These are phyloP conservation scores for Probaryconus sp. DNA, from an alignment of 1,140 invertebrate genomes.

Conservation along the genomic window DNA sequence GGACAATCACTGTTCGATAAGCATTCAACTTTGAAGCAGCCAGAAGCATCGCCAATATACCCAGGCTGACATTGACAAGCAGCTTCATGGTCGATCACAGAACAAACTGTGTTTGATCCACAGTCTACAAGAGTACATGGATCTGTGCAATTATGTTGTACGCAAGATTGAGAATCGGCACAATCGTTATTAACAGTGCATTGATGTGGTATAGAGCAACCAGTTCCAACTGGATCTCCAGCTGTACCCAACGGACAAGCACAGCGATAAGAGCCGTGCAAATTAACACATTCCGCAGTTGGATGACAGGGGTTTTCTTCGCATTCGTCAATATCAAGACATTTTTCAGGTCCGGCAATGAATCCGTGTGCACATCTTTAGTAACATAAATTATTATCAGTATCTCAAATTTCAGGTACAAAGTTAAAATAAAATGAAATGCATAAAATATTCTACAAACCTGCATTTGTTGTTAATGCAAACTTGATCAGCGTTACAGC, in stretches of 20 bases:
- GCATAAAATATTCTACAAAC: slow-evolving; percentile 65
- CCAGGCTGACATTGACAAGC: slow-evolving; percentile 87
- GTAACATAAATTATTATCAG: not conserved
- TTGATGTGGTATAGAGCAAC: slow-evolving; percentile 85
- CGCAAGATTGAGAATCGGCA: slow-evolving; percentile 84
- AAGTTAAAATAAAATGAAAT: slow-evolving; percentile 11
- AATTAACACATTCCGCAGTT: slow-evolving; percentile 87
- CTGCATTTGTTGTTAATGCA: slow-evolving; percentile 88
- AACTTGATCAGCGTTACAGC: slow-evolving; percentile 88
- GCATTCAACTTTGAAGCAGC: slow-evolving; percentile 92
- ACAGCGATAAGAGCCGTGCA: slow-evolving; percentile 88
- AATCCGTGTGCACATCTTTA: slow-evolving; percentile 84
- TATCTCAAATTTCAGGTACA: no score
- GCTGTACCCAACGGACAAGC: slow-evolving; percentile 86
- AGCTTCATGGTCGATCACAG: slow-evolving; percentile 84
- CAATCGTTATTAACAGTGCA: slow-evolving; percentile 85
- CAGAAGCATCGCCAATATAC: slow-evolving; percentile 88
- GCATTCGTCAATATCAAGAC: slow-evolving; percentile 89
- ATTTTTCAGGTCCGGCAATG: slow-evolving; percentile 83
- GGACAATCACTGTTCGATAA: slow-evolving; percentile 86
- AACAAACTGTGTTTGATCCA: slow-evolving; percentile 86
- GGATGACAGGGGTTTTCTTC: slow-evolving; percentile 87
- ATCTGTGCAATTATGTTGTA: slow-evolving; percentile 85
- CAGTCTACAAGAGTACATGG: slow-evolving; percentile 84
- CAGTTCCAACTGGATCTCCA: slow-evolving; percentile 86